Evolutionary conservation across 2,888 invertebrate genomes (phyloP), one percentile per base, ranked within the genome.

Genomic region (Zeuzera pyrina): DNA sequence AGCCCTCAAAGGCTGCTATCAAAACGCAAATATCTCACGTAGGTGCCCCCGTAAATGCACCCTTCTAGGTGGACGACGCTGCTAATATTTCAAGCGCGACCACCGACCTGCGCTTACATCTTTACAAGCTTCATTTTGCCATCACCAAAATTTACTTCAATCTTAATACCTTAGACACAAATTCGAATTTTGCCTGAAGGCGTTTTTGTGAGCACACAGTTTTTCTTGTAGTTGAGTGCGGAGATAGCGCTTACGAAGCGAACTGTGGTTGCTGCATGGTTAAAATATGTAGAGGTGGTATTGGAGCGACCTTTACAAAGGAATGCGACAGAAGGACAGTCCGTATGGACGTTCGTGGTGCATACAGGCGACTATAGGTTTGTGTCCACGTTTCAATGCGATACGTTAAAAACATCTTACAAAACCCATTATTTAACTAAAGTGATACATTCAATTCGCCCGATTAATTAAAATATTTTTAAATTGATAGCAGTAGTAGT

Each of bases 221-320:
- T 4, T 22, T 22, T 22, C 11, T n/a, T n/a, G 12, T 3, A 13
- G 25, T 28, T 13, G 4, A 58, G 49, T 55, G 60, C 55, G 65
- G 64, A 77, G 79, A 78, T 78, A 78, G 66, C 73, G 68, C 70
- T 72, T 73, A 70, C 64, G 66, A 50, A 70, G 67, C 64, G 52
- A 49, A 67, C 60, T 65, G 72, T 60, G 77, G 76, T 66, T 67
- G 65, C 70, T 62, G 59, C 47, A 48, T 22, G 67, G 63, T 65
- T 77, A 71, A 78, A 79, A 81, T 79, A 79, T 81, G 81, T 76
- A 77, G 71, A 57, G 70, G 65, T 56, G 68, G 74, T 77, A 77
- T 77, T 69, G 77, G 70, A 56, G 62, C 44, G 69, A 70, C 67
- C 60, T 64, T 59, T 66, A 73, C 74, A 78, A 76, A 77, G 77